phyloP scores from a whole-genome alignment of 2,888 invertebrate genomes.

The Agrochola litura region DNA sequence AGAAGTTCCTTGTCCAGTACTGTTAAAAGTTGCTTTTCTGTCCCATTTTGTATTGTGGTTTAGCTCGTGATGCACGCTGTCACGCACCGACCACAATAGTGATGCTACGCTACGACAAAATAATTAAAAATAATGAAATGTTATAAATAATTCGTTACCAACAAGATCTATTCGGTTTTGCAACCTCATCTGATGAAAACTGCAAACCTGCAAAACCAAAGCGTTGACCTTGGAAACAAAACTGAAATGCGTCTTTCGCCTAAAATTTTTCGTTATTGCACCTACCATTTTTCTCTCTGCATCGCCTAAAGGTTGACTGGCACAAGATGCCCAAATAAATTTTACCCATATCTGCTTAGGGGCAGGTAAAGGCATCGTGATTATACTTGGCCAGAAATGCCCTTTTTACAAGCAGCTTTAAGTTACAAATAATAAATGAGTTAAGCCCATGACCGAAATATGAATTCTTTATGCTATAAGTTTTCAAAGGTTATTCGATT shows the following conservation, averaged over 20 bases:
- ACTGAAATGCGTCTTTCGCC: background rate
- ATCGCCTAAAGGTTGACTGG: background rate
- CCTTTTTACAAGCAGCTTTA: background rate
- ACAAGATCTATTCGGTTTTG: background rate
- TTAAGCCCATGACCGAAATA: background rate
- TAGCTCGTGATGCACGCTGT: constrained; percentile 74
- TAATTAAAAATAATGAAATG: constrained; percentile 21
- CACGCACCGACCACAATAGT: constrained; percentile 72
- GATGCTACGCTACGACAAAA: constrained; percentile 53
- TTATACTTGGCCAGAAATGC: background rate
- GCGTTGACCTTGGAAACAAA: background rate
- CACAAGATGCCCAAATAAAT: background rate
- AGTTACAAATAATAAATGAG: constrained; percentile 31
- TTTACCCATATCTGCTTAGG: background rate
- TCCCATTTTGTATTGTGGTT: constrained; percentile 19
- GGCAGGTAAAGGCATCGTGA: background rate
- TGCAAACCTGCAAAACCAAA: background rate
- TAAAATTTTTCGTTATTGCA: background rate
- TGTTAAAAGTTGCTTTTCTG: constrained; percentile 32
- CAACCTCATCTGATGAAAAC: background rate
- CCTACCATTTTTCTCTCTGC: background rate
- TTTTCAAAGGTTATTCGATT: constrained; percentile 4
- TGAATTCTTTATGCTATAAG: constrained; percentile 17
- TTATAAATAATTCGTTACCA: constrained; percentile 7
- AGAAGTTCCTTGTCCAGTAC: background rate